phyloP scores from a whole-genome alignment of 2,888 invertebrate species.

The Erannis defoliaria region DNA sequence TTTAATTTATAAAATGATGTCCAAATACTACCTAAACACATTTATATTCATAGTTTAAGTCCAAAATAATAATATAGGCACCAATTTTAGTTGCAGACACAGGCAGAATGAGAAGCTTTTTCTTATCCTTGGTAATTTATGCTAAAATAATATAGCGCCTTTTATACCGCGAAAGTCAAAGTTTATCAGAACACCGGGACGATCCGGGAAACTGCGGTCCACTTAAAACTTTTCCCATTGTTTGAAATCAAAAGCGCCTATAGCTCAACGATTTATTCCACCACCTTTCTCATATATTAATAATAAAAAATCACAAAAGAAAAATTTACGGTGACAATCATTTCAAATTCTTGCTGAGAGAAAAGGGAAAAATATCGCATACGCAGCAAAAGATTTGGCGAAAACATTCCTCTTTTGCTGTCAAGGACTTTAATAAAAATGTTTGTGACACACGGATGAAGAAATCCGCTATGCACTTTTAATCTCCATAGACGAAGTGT shows the following conservation, averaged over 20 bases:
- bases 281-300: conserved; percentile 20
- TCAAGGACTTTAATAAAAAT: conserved; percentile 32
- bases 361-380: conserved; percentile 26
- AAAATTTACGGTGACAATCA: conserved; percentile 36
- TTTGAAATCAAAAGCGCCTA: conserved; percentile 8
- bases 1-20: too few relatives aligned
- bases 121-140: not conserved
- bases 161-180: not conserved
- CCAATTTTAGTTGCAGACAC: too few relatives aligned
- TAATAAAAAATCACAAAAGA: conserved; percentile 28
- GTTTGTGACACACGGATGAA: conserved; percentile 18
- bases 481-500: too few relatives aligned
- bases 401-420: conserved; percentile 25
- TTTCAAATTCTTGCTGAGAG: conserved; percentile 27
- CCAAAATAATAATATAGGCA: too few relatives aligned
- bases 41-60: too few relatives aligned
- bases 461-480: too few relatives aligned
- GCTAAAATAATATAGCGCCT: not conserved
- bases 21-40: too few relatives aligned
- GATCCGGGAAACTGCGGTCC: conserved; percentile 1
- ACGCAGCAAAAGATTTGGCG: conserved; percentile 18
- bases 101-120: too few relatives aligned
- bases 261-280: conserved; percentile 6
- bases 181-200: not conserved
- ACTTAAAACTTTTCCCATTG: conserved; percentile 9